Conservation (phyloP, 2,797 vertebrate species). For the Anabacerthia variegaticeps region DNA sequence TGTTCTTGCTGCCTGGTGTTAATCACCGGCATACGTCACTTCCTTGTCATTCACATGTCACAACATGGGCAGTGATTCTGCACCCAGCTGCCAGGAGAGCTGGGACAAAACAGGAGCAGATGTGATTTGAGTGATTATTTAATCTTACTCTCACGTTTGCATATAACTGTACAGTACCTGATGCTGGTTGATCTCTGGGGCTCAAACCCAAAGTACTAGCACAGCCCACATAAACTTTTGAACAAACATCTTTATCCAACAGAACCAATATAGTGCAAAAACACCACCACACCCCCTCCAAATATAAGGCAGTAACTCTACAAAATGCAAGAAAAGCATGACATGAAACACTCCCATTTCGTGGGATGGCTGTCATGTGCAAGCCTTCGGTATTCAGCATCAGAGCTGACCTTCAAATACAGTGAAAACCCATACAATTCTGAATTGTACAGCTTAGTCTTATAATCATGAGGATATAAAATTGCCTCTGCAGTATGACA, state of each 20-base stretch:
- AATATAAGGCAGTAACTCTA: not conserved
- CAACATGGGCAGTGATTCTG: fast-evolving
- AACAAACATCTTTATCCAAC: not conserved
- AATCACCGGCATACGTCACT: not conserved
- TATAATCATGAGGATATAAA: not conserved
- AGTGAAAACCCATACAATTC: not conserved
- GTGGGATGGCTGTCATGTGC: fast-evolving
- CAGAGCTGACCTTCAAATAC: not conserved
- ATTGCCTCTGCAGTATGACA: not conserved
- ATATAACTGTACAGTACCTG: not conserved
- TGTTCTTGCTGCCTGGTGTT: not conserved
- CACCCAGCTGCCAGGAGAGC: not conserved
- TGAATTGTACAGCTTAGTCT: not conserved
- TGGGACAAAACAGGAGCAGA: not conserved
- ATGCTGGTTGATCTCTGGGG: fast-evolving
- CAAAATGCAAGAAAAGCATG: not conserved
- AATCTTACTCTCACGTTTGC: not conserved
- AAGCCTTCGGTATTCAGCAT: fast-evolving
- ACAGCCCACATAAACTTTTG: not conserved
- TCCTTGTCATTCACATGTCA: fast-evolving
- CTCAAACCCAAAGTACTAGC: not conserved
- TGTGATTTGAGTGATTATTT: not conserved
- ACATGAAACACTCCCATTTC: not conserved
- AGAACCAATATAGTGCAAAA: fast-evolving
- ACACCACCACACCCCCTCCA: not conserved